These are phyloP conservation scores for Patella ulyssiponensis DNA, from an alignment of 2,888 invertebrate genomes.

Conservation along the genomic window DNA sequence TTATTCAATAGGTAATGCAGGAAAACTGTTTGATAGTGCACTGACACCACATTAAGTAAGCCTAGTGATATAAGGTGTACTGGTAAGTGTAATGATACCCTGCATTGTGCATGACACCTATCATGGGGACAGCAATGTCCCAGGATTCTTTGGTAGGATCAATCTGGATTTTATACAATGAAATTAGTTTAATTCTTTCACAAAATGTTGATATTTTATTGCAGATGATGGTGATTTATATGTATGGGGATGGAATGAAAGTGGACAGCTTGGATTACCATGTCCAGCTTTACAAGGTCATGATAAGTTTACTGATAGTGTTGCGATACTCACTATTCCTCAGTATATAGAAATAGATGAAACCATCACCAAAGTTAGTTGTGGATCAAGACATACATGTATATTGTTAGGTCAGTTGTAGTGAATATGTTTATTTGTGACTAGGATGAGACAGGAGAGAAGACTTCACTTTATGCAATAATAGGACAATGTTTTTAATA, in stretches of 20 bases:
- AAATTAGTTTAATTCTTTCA: background rate
- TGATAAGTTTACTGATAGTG: slow-evolving; percentile 3
- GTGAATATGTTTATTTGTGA: background rate
- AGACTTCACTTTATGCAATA: too few species aligned
- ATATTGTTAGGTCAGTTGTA: slow-evolving; percentile 73
- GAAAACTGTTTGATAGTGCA: too few species aligned
- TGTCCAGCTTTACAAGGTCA: background rate
- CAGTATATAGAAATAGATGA: background rate
- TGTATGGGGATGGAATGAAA: slow-evolving; percentile 92
- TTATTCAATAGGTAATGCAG: too few species aligned
- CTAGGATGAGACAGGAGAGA: too few species aligned
- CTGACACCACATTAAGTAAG: too few species aligned
- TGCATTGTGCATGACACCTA: too few species aligned
- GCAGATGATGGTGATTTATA: slow-evolving; percentile 82
- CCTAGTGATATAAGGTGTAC: too few species aligned
- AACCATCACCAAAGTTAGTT: slow-evolving; percentile 75
- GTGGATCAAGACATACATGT: slow-evolving; percentile 85
- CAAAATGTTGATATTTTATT: slow-evolving; percentile 19
- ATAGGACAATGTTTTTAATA: too few species aligned
- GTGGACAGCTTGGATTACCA: slow-evolving; percentile 85
- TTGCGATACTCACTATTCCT: slow-evolving; percentile 11
- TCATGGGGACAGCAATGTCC: too few species aligned
- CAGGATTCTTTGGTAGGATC: too few species aligned
- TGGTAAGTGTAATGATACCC: too few species aligned
- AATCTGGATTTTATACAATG: too few species aligned